Percentiles rank a stretch among this genome's conserved stretches.
Evolutionary conservation across 1,140 invertebrate genomes (phyloP).

Genomic region (Coelopa frigida): DNA sequence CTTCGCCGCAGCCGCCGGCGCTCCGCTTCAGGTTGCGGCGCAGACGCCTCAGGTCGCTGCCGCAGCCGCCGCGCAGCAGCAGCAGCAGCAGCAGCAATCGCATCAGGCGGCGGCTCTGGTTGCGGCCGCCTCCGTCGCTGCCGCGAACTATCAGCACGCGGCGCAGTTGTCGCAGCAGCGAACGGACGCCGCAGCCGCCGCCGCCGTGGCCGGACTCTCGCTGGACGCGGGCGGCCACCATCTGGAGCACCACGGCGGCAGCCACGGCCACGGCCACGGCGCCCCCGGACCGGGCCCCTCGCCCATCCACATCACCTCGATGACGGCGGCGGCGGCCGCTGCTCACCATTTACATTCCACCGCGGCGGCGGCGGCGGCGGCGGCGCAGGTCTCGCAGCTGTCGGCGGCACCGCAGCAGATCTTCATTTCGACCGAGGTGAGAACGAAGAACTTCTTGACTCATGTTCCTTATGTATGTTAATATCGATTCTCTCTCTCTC

Average conservation of each 20-base stretch:
- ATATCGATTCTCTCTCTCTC: slow-evolving; percentile 35
- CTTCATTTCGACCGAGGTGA: slow-evolving; percentile 50
- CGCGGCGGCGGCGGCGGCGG: slow-evolving; percentile 44
- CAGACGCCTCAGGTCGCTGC: slow-evolving; percentile 25
- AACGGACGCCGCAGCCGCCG: slow-evolving; percentile 30
- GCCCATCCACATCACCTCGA: slow-evolving; percentile 46
- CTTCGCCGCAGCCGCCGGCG: slow-evolving; percentile 23
- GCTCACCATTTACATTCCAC: slow-evolving; percentile 45
- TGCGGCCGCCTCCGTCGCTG: slow-evolving; percentile 35
- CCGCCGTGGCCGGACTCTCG: slow-evolving; percentile 34
- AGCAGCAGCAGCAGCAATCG: slow-evolving; percentile 13
- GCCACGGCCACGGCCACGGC: slow-evolving; percentile 19
- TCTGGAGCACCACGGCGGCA: slow-evolving; percentile 27
- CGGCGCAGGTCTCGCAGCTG: slow-evolving; percentile 40
- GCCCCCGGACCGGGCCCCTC: slow-evolving; percentile 33
- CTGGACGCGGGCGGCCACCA: slow-evolving; percentile 30
- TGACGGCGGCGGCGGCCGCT: slow-evolving; percentile 43
- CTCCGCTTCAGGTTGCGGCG: slow-evolving; percentile 30
- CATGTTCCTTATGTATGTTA: background rate
- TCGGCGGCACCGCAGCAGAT: slow-evolving; percentile 41
- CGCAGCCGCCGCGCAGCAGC: slow-evolving; percentile 22
- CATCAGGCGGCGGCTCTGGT: slow-evolving; percentile 19
- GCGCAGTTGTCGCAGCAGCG: slow-evolving; percentile 41
- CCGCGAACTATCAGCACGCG: slow-evolving; percentile 35
- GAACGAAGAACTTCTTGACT: background rate